phyloP scores from a whole-genome alignment of 2,797 vertebrate species.

The Epinephelus awoara region DNA sequence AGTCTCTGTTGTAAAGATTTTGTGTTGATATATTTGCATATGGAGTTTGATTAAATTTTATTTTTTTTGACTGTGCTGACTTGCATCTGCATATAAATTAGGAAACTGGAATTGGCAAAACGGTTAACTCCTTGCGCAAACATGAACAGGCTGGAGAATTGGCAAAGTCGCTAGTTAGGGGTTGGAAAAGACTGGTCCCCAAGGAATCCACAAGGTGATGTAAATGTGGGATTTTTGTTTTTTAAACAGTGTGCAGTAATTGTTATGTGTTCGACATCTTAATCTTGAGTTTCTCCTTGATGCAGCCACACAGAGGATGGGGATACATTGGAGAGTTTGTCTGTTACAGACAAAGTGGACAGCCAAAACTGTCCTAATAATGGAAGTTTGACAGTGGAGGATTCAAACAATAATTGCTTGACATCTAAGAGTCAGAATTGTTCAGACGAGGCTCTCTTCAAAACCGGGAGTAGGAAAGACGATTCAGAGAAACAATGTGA shows the following conservation, averaged over 20 bases:
- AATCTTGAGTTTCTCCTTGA: constrained; percentile 29
- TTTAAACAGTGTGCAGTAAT: neutral
- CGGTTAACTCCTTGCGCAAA: constrained; percentile 88
- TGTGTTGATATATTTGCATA: neutral
- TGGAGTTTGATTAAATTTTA: neutral
- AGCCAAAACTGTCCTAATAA: constrained; percentile 31
- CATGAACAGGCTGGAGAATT: constrained; percentile 85
- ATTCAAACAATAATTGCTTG: constrained; percentile 62
- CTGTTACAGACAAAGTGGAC: constrained; percentile 46
- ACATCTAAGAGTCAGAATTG: constrained; percentile 46
- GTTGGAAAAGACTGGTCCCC: constrained; percentile 87
- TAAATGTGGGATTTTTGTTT: constrained; percentile 14
- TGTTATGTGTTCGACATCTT: constrained; percentile 4
- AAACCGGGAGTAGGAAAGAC: constrained; percentile 17
- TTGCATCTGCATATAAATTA: constrained; percentile 55
- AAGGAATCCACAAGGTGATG: constrained; percentile 82
- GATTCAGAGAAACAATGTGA: constrained; percentile 31
- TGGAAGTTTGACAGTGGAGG: constrained; percentile 29
- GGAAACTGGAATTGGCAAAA: constrained; percentile 92
- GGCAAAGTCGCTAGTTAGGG: constrained; percentile 86
- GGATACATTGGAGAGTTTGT: constrained; percentile 34
- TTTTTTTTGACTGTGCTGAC: constrained; percentile 20
- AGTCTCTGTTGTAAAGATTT: constrained; percentile 65
- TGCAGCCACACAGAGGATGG: constrained; percentile 59
- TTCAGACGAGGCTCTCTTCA: constrained; percentile 40